Conservation (phyloP, 2,797 vertebrate genomes). For the Anguilla anguilla region DNA sequence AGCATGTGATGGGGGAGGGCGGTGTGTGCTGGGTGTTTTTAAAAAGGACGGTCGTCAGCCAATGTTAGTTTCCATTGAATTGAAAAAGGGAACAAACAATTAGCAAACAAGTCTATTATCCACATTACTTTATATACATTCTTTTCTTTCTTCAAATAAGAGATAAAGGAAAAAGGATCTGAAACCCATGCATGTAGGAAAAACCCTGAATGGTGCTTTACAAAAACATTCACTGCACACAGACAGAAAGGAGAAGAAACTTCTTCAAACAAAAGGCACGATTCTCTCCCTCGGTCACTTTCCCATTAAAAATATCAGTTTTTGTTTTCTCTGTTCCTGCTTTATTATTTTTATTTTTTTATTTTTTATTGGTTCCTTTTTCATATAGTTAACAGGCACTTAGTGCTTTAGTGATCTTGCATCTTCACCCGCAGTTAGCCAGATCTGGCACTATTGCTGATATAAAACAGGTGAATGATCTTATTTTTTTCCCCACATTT, state of each 20-base stretch:
- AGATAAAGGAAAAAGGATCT: constrained; percentile 20
- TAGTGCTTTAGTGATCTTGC: not conserved
- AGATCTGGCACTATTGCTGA: not conserved
- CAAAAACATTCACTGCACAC: not conserved
- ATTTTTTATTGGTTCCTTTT: not conserved
- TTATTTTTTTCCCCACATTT: not conserved
- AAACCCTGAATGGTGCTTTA: not conserved
- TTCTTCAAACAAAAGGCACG: constrained; percentile 13
- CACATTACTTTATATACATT: not conserved
- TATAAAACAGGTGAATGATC: not conserved
- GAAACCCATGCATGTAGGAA: not conserved
- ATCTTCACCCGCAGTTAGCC: not conserved
- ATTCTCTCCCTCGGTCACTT: not conserved
- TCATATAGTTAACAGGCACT: not conserved
- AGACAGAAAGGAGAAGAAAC: constrained; percentile 2
- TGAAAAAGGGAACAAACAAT: constrained; percentile 23
- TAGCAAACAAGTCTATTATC: not conserved
- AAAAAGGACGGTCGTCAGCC: not conserved
- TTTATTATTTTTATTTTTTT: not conserved
- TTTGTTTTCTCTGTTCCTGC: not conserved
- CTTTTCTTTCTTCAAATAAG: not conserved
- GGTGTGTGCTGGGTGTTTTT: not conserved
- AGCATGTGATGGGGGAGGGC: not conserved
- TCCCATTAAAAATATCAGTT: not conserved
- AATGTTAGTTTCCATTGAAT: constrained; percentile 7